Evolutionary conservation across 2,797 vertebrate species (phyloP).

Genomic region (Phaenicophaeus curvirostris): DNA sequence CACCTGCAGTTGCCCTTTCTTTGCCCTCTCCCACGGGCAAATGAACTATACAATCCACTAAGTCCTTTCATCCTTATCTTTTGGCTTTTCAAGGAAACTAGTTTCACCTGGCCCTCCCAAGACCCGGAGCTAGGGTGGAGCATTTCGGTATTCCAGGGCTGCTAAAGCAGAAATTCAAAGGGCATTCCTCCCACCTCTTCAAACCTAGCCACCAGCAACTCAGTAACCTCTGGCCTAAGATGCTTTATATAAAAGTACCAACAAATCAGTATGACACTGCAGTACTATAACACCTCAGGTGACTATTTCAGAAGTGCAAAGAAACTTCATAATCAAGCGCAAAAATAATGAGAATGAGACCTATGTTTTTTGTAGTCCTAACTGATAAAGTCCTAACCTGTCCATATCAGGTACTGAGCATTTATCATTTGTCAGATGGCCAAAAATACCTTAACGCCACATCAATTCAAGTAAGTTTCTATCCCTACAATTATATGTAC

Average conservation of each 20-base stretch:
- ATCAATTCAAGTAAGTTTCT: neutral
- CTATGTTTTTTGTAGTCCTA: neutral
- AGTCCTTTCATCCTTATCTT: constrained; percentile 52
- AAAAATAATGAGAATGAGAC: constrained; percentile 40
- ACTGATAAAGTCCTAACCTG: neutral
- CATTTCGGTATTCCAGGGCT: constrained; percentile 19
- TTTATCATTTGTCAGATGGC: neutral
- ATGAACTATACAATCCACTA: constrained; percentile 20
- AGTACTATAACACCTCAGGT: constrained; percentile 12
- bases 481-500: neutral
- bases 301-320: constrained; percentile 13
- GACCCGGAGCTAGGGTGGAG: constrained; percentile 19
- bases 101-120: constrained; percentile 45
- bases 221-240: constrained; percentile 33
- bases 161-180: constrained; percentile 59
- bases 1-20: constrained; percentile 32
- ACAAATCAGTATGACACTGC: constrained; percentile 30
- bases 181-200: constrained; percentile 41
- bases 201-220: constrained; percentile 50
- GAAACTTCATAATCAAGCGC: constrained; percentile 13
- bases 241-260: constrained; percentile 22
- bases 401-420: neutral
- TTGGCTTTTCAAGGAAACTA: constrained; percentile 33
- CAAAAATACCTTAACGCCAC: neutral
- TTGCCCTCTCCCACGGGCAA: constrained; percentile 4